These are phyloP conservation scores for Ischnura elegans DNA, from an alignment of 2,888 invertebrate species.

Conservation along the genomic window DNA sequence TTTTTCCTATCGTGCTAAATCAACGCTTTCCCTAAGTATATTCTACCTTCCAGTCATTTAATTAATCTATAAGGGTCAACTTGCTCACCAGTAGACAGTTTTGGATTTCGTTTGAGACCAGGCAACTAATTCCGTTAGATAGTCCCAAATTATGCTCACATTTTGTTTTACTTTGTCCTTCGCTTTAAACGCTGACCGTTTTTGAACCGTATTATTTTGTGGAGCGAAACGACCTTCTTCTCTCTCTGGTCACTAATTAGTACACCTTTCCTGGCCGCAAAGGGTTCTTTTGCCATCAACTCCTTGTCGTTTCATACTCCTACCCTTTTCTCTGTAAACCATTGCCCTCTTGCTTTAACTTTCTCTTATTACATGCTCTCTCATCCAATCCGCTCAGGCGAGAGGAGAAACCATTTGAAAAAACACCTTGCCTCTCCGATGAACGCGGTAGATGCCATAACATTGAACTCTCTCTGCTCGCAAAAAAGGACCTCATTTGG, in stretches of 20 bases:
- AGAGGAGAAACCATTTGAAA: slow-evolving; percentile 7
- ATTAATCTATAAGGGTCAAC: too few species aligned
- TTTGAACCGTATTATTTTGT: neutral
- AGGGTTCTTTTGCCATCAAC: neutral
- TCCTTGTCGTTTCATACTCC: neutral
- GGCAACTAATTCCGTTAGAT: too few species aligned
- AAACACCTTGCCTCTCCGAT: neutral
- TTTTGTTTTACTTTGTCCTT: neutral
- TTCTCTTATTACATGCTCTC: slow-evolving; percentile 7
- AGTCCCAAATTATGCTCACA: neutral
- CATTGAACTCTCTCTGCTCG: neutral
- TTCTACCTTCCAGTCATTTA: too few species aligned
- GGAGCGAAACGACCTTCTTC: neutral
- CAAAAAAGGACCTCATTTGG: neutral
- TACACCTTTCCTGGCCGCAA: neutral
- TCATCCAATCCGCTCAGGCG: neutral
- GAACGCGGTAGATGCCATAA: slow-evolving; percentile 19
- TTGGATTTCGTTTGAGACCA: too few species aligned
- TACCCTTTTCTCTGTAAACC: neutral
- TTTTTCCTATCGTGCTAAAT: too few species aligned
- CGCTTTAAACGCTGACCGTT: neutral
- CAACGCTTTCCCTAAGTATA: too few species aligned
- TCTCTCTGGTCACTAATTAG: neutral
- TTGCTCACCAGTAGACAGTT: too few species aligned
- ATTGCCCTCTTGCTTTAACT: neutral